Evolutionary conservation across 2,113 vertebrate species (phyloP).

Genomic region (Zapornia atra): DNA sequence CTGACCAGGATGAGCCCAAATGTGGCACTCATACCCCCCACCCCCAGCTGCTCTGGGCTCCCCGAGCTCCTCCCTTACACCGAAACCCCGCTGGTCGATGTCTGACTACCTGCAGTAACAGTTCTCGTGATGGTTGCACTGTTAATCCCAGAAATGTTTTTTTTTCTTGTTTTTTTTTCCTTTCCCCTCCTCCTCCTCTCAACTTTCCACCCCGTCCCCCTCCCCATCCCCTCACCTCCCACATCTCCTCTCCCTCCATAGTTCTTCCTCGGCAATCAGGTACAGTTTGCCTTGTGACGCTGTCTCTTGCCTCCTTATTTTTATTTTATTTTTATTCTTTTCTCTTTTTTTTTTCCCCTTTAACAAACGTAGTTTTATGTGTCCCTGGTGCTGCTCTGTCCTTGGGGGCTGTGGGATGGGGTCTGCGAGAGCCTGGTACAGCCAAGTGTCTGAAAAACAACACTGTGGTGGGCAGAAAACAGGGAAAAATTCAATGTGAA

Average conservation of each 20-base stretch:
- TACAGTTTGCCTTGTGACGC: conserved; percentile 85
- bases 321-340: neutral
- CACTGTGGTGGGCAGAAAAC: neutral
- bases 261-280: conserved; percentile 99
- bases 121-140: conserved; percentile 38
- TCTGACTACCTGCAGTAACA: conserved; percentile 38
- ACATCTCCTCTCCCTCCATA: conserved; percentile 79
- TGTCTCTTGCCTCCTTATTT: conserved; percentile 32
- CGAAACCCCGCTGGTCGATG: neutral
- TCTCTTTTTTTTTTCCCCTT: rapidly evolving
- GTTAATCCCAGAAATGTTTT: conserved; percentile 76
- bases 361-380: conserved; percentile 44
- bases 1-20: neutral
- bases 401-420: conserved; percentile 58
- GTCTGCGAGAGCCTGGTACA: conserved; percentile 60
- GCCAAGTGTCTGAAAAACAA: neutral
- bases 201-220: neutral
- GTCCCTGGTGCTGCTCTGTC: conserved; percentile 55
- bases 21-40: neutral
- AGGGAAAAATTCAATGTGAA: neutral
- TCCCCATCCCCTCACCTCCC: conserved; percentile 56
- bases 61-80: neutral
- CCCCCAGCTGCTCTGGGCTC: neutral
- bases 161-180: conserved; percentile 71
- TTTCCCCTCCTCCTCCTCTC: conserved; percentile 46